phyloP scores from a whole-genome alignment of 2,888 invertebrate genomes.

The Athalia cordata region DNA sequence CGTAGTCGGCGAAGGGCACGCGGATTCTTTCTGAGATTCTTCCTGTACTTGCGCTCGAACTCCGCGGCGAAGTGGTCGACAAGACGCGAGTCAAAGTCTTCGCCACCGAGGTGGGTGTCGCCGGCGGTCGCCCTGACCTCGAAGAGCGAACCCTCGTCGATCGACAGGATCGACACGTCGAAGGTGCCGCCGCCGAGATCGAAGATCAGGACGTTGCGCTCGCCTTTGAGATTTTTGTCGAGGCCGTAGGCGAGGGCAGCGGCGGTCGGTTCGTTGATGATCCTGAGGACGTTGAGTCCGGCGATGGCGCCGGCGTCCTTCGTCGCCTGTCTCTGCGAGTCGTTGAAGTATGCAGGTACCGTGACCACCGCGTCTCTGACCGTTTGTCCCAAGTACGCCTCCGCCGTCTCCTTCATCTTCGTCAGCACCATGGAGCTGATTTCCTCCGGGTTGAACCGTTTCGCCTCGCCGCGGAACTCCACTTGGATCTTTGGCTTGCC shows the following conservation, averaged over 20 bases:
- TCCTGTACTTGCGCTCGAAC: conserved; percentile 83
- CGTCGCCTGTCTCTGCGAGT: conserved; percentile 81
- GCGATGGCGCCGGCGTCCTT: conserved; percentile 83
- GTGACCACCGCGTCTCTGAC: conserved; percentile 87
- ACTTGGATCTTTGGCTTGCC: conserved; percentile 83
- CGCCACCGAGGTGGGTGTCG: conserved; percentile 85
- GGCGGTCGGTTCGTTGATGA: conserved; percentile 80
- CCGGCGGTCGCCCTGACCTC: conserved; percentile 90
- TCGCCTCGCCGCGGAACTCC: conserved; percentile 80
- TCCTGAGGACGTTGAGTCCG: conserved; percentile 81
- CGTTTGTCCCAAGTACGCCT: conserved; percentile 81
- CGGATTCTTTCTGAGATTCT: conserved; percentile 81
- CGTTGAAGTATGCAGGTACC: conserved; percentile 87
- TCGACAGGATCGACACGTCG: conserved; percentile 89
- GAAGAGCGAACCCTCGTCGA: conserved; percentile 85
- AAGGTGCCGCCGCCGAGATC: conserved; percentile 83
- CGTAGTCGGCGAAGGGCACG: conserved; percentile 82
- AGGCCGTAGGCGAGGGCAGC: conserved; percentile 83
- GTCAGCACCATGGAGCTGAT: conserved; percentile 81
- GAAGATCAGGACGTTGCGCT: conserved; percentile 80
- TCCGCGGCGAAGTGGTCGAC: conserved; percentile 83
- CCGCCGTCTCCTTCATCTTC: conserved; percentile 82
- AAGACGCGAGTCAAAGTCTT: conserved; percentile 77
- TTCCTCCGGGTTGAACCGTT: conserved; percentile 82
- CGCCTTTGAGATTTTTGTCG: conserved; percentile 80